Conservation (phyloP, 2,888 invertebrate genomes). For the Hydropsyche betteni region DNA sequence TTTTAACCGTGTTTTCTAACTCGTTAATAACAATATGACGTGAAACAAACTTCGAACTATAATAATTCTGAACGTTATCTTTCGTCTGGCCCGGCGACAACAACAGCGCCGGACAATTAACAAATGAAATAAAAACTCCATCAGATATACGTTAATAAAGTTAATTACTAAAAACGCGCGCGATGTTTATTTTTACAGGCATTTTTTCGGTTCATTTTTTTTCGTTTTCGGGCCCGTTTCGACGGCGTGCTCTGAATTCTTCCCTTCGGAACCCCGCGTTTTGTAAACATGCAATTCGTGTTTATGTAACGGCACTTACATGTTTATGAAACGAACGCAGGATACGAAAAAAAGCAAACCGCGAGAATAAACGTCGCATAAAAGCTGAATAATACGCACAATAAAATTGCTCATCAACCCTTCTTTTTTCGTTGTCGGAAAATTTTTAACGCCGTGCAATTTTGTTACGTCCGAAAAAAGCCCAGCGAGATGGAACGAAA, state of each 20-base stretch:
- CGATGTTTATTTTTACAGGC: constrained; percentile 21
- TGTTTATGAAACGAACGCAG: constrained; percentile 28
- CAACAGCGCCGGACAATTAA: constrained; percentile 42
- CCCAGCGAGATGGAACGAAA: constrained; percentile 3
- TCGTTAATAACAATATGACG: constrained; percentile 30
- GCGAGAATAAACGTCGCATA: constrained; percentile 37
- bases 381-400: constrained; percentile 37
- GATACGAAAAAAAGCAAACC: constrained; percentile 23
- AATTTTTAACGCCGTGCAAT: constrained; percentile 30
- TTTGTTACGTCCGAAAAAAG: background rate
- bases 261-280: constrained; percentile 11
- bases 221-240: constrained; percentile 13
- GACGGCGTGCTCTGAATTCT: constrained; percentile 4
- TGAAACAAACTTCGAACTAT: constrained; percentile 14
- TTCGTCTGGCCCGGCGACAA: constrained; percentile 31
- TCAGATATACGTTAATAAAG: constrained; percentile 47
- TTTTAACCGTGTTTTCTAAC: constrained; percentile 26
- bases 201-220: constrained; percentile 16
- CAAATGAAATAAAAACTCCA: constrained; percentile 48
- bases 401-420: constrained; percentile 38
- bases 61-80: constrained; percentile 32
- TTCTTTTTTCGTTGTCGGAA: background rate
- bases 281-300: constrained; percentile 45
- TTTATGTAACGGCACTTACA: constrained; percentile 40
- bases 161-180: constrained; percentile 41